phyloP scores from a whole-genome alignment of 2,888 invertebrate genomes.

The Lepidochitona cinerea region DNA sequence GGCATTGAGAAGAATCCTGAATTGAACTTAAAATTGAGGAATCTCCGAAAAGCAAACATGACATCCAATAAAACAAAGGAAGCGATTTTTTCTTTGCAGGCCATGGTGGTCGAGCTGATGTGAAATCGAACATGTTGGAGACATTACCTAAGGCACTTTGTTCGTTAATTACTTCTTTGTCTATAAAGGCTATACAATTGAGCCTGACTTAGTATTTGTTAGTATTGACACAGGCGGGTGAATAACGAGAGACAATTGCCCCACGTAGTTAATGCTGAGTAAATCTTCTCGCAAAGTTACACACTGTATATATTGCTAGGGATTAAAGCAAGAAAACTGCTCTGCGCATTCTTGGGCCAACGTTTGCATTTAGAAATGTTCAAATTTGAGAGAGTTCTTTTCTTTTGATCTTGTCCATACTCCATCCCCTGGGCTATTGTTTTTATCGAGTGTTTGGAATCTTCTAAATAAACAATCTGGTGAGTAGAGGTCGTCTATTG shows the following conservation, averaged over 20 bases:
- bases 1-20: not conserved
- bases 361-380: conserved; percentile 4
- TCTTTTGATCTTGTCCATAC: conserved; percentile 4
- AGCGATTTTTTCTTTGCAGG: not conserved
- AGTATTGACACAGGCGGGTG: not conserved
- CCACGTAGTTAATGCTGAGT: not conserved
- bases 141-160: conserved; percentile 1
- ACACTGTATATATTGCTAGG: conserved; percentile 2
- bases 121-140: not conserved
- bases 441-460: conserved; percentile 3
- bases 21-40: no score
- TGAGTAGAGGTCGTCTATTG: conserved; percentile 3
- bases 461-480: conserved; percentile 1
- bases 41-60: not conserved
- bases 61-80: not conserved
- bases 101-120: not conserved
- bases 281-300: not conserved
- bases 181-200: not conserved
- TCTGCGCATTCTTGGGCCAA: not conserved
- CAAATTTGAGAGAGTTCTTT: conserved; percentile 7
- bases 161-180: conserved; percentile 4
- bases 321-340: conserved; percentile 6
- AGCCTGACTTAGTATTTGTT: not conserved
- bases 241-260: not conserved
- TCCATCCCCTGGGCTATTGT: not conserved